A percentile compares a stretch with the other conserved stretches of the same genome.
These are phyloP conservation scores for Botia almorhae DNA, from an alignment of 2,797 vertebrate genomes.

Conservation along the genomic window DNA sequence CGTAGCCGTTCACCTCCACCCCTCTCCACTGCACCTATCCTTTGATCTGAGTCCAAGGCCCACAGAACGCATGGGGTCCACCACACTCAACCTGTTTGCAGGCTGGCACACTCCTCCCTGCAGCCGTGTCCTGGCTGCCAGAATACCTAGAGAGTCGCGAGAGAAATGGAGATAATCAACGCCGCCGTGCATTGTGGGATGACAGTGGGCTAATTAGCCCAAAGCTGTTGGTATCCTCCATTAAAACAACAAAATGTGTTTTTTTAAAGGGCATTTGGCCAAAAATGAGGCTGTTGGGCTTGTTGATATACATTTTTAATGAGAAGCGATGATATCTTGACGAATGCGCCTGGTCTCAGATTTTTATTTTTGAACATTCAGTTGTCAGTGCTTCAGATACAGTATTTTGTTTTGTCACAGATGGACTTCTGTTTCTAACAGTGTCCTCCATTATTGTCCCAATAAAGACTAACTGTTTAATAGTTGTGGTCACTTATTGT, in stretches of 20 bases:
- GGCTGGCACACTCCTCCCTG: conserved; percentile 55
- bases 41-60: conserved; percentile 77
- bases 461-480: too few relatives aligned
- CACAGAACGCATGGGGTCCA: conserved; percentile 70
- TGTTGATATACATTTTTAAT: too few relatives aligned
- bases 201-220: conserved; percentile 52
- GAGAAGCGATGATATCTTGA: too few relatives aligned
- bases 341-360: too few relatives aligned
- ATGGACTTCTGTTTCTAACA: too few relatives aligned
- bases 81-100: conserved; percentile 65
- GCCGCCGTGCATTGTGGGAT: conserved; percentile 42
- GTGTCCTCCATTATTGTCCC: too few relatives aligned
- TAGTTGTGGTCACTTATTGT: neutral
- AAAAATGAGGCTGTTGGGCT: too few relatives aligned
- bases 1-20: conserved; percentile 38
- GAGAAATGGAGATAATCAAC: conserved; percentile 34
- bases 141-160: conserved; percentile 38
- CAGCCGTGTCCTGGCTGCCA: conserved; percentile 36
- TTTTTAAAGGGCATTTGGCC: too few relatives aligned
- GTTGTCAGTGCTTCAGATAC: too few relatives aligned
- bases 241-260: neutral
- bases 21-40: conserved; percentile 42
- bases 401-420: too few relatives aligned
- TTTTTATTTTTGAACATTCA: too few relatives aligned
- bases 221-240: conserved; percentile 41